Base-by-base conservation (phyloP, 2,888 invertebrate species). In the Fragum whitleyi region DNA sequence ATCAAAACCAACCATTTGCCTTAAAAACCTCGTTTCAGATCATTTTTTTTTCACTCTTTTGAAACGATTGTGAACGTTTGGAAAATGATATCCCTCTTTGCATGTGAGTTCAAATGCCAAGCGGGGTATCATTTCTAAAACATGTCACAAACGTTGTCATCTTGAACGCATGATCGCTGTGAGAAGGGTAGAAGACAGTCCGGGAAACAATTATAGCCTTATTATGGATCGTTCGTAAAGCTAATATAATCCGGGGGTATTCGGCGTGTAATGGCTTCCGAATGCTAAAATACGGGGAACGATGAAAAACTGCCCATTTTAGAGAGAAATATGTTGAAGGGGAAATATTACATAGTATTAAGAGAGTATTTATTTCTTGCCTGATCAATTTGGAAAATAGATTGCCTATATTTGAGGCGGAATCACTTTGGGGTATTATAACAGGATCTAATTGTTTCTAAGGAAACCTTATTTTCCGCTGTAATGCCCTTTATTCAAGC, bases 351-450 rank as follows among this genome's bases (percentile, higher is more conserved):
- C 74, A 68, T 73, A 53, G 81, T 71, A 85, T 85, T 85, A 85
- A 74, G 77, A 74, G 68, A 69, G 85, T 79, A 72, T 81, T 85
- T 85, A 85, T 74, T 61, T 81, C 74, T 77, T 72, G 81, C 84
- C 67, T 84, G 83, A 84, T 76, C 83, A 84, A 81, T 84, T 80
- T 72, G 59, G 76, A 69, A 80, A 78, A 84, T 84, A 76, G 78
- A 84, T 84, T 75, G 77, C 61, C 47, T 55, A 55, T 69, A 77
- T 73, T 80, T 65, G 23, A 32, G 51, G 21, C 21, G 67, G 53
- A 62, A 51, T 53, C 55, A 74, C 42, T 74, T 74, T 59, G 21
- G 39, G 51, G 55, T 26, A 51, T 39, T 36, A 57, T 57, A 59
- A 28, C 61, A 61, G 59, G 57, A 39, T 59, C 36, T 59, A 61